Conservation (phyloP, 2,113 vertebrate genomes). For the Meriones unguiculatus region DNA sequence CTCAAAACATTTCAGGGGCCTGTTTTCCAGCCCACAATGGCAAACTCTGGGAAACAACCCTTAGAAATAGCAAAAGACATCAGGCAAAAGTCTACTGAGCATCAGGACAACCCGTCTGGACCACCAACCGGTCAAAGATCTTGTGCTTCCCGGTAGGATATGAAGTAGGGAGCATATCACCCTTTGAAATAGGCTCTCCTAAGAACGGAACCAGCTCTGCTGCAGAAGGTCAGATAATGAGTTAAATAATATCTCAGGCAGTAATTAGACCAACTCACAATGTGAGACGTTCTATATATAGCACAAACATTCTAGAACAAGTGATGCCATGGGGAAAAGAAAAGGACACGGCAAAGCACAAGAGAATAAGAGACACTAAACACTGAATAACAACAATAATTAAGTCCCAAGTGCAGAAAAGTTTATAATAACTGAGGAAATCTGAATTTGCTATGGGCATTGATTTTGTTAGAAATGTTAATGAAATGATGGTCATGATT, state of each 20-base stretch:
- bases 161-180: not conserved
- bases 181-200: not conserved
- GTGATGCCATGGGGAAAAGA: not conserved
- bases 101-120: not conserved
- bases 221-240: not conserved
- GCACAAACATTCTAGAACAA: not conserved
- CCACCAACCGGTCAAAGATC: not conserved
- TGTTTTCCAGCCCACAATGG: not conserved
- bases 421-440: not conserved
- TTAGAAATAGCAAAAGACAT: not conserved
- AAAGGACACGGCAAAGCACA: not conserved
- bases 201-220: not conserved
- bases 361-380: not conserved
- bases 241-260: not conserved
- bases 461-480: conserved; percentile 19
- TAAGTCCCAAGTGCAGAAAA: not conserved
- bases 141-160: not conserved
- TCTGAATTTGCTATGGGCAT: not conserved
- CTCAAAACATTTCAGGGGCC: not conserved
- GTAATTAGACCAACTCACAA: not conserved
- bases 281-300: not conserved
- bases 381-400: not conserved
- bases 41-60: not conserved
- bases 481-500: not conserved
- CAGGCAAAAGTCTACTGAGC: not conserved